phyloP scores from a whole-genome alignment of 2,888 invertebrate genomes.

The Drosophila robusta region DNA sequence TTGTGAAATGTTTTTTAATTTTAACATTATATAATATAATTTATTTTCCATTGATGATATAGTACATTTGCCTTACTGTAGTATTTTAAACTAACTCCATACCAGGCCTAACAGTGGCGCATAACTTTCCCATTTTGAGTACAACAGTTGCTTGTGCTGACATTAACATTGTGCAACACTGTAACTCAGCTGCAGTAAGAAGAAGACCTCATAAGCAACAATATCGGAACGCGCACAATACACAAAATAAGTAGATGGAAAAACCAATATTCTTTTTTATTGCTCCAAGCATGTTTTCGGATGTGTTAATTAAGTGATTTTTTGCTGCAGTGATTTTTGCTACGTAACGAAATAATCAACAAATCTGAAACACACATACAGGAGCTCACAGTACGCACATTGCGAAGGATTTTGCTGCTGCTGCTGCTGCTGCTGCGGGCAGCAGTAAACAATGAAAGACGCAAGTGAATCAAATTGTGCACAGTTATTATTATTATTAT shows the following conservation, averaged over 20 bases:
- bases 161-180: constrained; percentile 38
- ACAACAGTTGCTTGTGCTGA: constrained; percentile 18
- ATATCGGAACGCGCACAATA: constrained; percentile 53
- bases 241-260: constrained; percentile 18
- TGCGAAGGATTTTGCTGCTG: constrained; percentile 21
- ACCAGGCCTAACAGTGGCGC: not conserved
- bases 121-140: constrained; percentile 13
- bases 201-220: constrained; percentile 40
- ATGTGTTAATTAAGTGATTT: constrained; percentile 34
- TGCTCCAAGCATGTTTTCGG: constrained; percentile 14
- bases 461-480: constrained; percentile 68
- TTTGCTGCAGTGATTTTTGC: constrained; percentile 21
- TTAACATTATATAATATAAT: not conserved
- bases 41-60: no score
- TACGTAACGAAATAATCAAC: constrained; percentile 3
- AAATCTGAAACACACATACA: constrained; percentile 13
- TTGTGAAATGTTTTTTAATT: not conserved
- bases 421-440: constrained; percentile 14
- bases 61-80: not conserved
- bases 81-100: not conserved
- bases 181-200: constrained; percentile 40
- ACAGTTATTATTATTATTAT: constrained; percentile 43
- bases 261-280: constrained; percentile 17
- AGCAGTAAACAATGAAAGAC: constrained; percentile 52
- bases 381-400: constrained; percentile 15